Conservation (phyloP, 2,113 vertebrate species). For the Lophura nycthemera region DNA sequence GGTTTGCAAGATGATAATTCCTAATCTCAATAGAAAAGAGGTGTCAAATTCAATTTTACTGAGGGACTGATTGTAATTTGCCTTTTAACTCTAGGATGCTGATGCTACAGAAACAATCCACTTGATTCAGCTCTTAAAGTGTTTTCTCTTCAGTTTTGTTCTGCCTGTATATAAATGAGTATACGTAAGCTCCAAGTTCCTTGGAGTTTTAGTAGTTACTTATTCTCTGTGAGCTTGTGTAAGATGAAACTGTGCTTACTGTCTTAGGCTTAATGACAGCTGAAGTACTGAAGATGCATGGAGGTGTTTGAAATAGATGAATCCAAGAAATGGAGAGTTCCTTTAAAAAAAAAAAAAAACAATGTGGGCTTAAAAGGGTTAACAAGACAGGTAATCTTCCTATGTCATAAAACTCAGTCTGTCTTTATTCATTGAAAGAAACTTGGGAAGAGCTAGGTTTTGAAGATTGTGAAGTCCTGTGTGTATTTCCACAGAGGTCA, state of each 20-base stretch:
- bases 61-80: conserved; percentile 56
- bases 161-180: neutral
- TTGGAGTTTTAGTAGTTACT: neutral
- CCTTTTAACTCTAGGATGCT: conserved; percentile 41
- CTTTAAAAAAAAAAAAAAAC: neutral
- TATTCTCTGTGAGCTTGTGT: neutral
- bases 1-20: conserved; percentile 68
- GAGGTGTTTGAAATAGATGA: neutral
- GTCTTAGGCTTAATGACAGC: neutral
- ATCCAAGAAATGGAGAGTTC: neutral
- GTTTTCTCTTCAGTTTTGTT: neutral
- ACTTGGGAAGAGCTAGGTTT: rapidly evolving
- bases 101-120: conserved; percentile 14
- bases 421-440: neutral
- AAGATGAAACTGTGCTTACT: neutral
- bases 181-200: neutral
- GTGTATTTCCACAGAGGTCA: neutral
- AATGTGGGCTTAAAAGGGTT: neutral
- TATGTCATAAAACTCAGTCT: neutral
- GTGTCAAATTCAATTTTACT: conserved; percentile 69
- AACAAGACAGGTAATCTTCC: neutral
- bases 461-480: neutral
- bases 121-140: conserved; percentile 2
- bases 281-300: neutral
- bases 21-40: conserved; percentile 67